Base-by-base conservation (phyloP, 2,113 vertebrate species). In the Epinephelus cyanopodus region DNA sequence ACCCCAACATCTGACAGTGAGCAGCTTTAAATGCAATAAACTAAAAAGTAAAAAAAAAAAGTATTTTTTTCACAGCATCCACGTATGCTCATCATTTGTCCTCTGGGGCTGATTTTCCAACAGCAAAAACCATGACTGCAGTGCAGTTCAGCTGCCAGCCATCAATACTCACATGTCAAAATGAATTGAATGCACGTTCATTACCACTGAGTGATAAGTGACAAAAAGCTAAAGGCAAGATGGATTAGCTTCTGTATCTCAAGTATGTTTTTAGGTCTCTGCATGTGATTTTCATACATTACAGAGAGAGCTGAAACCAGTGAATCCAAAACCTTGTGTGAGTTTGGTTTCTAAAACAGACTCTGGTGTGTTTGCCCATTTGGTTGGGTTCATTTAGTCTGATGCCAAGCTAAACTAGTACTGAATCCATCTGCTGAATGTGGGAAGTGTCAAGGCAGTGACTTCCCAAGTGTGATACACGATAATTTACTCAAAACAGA, bases 201-300 rank as follows among this genome's bases (percentile, higher is more conserved):
- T 83, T 72, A 66, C 48, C 69, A 27, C 48, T 56, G n/a, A 54
- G n/a, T 56, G 39, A 58, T 63, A 57, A 56, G 62, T 58, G 67
- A 64, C 60, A 77, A 37, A 69, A 67, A 53, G 6, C 4, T 47
- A 5, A 65, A 78, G 68, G 68, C 25, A 6, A 47, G 37, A 54
- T 47, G 75, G 67, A 77, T 72, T 19, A 25, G 61, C 47, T 17
- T 1, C 68, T 67, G 68, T 11, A 52, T 19, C 23, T 37, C 45
- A 1, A 52, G n/a, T 23, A 58, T 11, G 29, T 74, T 42, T 72
- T 48, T 5, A 21, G 67, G 47, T 42, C 19, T 54, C 47, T 56
- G 37, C 75, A 9, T 67, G 42, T 25, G 37, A 56, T 84, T 74
- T 84, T 78, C 62, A 83, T 54, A 61, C 54, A 71, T 73, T 18